phyloP scores from a whole-genome alignment of 2,113 vertebrate species.

The Alligator mississippiensis region DNA sequence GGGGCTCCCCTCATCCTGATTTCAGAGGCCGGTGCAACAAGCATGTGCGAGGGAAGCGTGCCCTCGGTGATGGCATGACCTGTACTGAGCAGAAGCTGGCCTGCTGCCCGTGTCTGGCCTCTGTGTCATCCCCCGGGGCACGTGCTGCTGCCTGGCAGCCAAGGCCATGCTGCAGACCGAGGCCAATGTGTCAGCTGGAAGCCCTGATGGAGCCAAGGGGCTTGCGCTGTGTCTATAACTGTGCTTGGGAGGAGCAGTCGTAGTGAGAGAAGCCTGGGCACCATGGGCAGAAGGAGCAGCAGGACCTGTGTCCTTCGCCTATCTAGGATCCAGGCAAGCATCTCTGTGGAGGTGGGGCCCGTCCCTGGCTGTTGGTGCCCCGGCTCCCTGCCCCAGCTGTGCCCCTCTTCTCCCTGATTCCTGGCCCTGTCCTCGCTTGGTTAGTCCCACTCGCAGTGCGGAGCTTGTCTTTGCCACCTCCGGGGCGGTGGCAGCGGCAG shows the following conservation, averaged over 20 bases:
- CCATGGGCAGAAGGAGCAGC: no score
- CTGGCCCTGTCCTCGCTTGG: no score
- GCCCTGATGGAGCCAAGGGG: not conserved
- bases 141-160: not conserved
- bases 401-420: no score
- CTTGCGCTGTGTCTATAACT: not conserved
- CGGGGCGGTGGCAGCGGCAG: not conserved
- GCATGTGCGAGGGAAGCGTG: not conserved
- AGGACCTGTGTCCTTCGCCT: no score
- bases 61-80: not conserved
- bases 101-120: not conserved
- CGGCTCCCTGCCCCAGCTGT: no score
- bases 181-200: not conserved
- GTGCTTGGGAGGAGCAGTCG: not conserved
- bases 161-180: no score
- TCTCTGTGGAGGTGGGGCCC: not conserved
- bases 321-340: no score
- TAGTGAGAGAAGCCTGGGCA: not conserved
- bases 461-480: not conserved
- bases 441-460: no score
- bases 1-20: not conserved
- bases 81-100: not conserved
- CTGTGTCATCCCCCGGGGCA: no score
- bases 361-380: not conserved
- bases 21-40: accelerated